These are phyloP conservation scores for Polylopha cassiicola DNA, from an alignment of 2,888 invertebrate genomes.

Conservation along the genomic window DNA sequence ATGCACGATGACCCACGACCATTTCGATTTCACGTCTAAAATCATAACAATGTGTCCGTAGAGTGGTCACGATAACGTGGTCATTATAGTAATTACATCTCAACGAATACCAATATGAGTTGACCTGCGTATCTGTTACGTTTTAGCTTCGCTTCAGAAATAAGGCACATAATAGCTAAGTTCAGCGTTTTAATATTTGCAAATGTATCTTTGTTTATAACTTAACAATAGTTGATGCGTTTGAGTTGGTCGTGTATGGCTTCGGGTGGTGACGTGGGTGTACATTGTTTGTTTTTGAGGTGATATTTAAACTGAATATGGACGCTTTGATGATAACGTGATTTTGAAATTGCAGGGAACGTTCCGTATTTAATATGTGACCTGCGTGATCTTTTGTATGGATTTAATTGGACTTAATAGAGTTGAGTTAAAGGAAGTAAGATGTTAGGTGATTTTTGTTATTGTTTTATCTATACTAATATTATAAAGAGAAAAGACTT, in stretches of 20 bases:
- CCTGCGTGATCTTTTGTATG: constrained; percentile 8
- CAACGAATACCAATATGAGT: constrained; percentile 38
- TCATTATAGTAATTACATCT: constrained; percentile 68
- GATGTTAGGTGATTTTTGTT: no score
- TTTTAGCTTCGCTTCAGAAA: constrained; percentile 19
- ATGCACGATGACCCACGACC: constrained; percentile 59
- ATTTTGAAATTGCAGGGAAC: constrained; percentile 48
- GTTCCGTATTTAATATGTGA: constrained; percentile 49
- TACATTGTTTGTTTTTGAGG: constrained; percentile 61
- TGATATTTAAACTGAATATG: constrained; percentile 49
- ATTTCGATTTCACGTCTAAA: constrained; percentile 69
- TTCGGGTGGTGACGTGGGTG: constrained; percentile 56
- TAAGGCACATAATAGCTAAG: constrained; percentile 30
- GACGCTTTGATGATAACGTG: constrained; percentile 40
- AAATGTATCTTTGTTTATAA: constrained; percentile 38
- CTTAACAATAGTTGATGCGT: constrained; percentile 64
- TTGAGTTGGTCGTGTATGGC: constrained; percentile 63
- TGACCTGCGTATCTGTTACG: constrained; percentile 31
- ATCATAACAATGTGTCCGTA: constrained; percentile 65
- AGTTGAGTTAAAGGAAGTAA: no score
- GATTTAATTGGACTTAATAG: constrained; percentile 18
- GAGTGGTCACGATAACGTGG: constrained; percentile 60
- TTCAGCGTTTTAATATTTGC: constrained; percentile 30
- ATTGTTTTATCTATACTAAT: no score
- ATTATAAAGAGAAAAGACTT: no score